phyloP scores from a whole-genome alignment of 2,797 vertebrate genomes.

The Synaphobranchus kaupii region DNA sequence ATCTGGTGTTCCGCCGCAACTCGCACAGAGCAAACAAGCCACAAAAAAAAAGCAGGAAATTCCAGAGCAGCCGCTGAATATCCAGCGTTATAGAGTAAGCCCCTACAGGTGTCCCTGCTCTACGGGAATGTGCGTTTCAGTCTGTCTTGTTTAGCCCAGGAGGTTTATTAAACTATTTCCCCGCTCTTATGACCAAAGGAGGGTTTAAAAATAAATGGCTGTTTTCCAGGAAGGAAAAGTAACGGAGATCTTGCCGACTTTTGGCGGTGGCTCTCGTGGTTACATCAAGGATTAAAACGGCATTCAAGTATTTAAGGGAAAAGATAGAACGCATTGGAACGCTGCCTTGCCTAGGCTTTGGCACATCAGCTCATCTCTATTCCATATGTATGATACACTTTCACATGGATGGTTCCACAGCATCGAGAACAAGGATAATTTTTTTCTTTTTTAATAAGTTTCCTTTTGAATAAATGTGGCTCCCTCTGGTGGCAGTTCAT shows the following conservation, averaged over 20 bases:
- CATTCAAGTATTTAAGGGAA: background rate
- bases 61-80: background rate
- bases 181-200: background rate
- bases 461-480: background rate
- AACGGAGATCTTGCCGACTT: background rate
- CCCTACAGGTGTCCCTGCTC: background rate
- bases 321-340: background rate
- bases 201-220: background rate
- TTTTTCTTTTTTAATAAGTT: background rate
- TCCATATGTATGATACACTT: background rate
- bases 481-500: slow-evolving; percentile 22
- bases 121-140: background rate
- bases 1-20: slow-evolving; percentile 51
- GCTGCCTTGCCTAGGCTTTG: background rate
- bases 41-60: background rate
- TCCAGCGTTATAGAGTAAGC: background rate
- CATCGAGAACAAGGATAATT: background rate
- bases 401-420: background rate
- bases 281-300: background rate
- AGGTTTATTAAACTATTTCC: background rate
- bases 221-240: background rate
- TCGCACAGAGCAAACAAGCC: background rate
- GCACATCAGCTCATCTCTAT: background rate
- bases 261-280: background rate
- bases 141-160: background rate